Evolutionary conservation across 2,797 vertebrate species (phyloP).

Genomic region (Monodelphis domestica): DNA sequence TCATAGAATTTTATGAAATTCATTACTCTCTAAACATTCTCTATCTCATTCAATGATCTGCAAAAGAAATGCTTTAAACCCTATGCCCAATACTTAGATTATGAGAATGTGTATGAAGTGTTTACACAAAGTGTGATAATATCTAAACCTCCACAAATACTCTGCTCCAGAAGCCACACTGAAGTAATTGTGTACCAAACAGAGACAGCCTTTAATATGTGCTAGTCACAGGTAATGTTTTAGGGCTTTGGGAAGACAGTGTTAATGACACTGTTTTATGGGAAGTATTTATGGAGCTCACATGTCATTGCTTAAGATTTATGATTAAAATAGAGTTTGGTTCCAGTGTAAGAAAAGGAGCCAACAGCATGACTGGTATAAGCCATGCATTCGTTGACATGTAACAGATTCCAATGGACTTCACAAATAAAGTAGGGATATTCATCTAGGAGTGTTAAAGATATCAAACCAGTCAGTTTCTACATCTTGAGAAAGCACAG

Average conservation of each 20-base stretch:
- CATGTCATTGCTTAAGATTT: slow-evolving; percentile 61
- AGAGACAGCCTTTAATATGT: fast-evolving
- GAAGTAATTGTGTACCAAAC: background rate
- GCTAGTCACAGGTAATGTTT: background rate
- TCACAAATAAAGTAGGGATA: slow-evolving; percentile 64
- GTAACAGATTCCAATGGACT: slow-evolving; percentile 75
- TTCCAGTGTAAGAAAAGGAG: slow-evolving; percentile 66
- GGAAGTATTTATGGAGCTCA: slow-evolving; percentile 64
- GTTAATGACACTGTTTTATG: slow-evolving; percentile 55
- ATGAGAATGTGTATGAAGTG: background rate
- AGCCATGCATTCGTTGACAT: slow-evolving; percentile 55
- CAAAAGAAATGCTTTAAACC: background rate
- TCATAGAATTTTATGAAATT: background rate
- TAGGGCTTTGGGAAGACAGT: background rate
- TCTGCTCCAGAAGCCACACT: background rate
- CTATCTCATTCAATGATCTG: background rate
- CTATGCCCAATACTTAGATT: background rate
- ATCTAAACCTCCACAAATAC: slow-evolving; percentile 4
- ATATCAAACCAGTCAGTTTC: slow-evolving; percentile 48
- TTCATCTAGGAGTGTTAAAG: slow-evolving; percentile 62
- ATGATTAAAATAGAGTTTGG: slow-evolving; percentile 70
- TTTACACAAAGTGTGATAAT: background rate
- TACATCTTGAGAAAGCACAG: slow-evolving; percentile 21
- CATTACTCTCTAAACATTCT: background rate
- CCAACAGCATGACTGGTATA: slow-evolving; percentile 64